Percentiles rank a stretch among this genome's conserved stretches.
phyloP scores from a whole-genome alignment of 2,797 vertebrate genomes.

The Platalea minor region DNA sequence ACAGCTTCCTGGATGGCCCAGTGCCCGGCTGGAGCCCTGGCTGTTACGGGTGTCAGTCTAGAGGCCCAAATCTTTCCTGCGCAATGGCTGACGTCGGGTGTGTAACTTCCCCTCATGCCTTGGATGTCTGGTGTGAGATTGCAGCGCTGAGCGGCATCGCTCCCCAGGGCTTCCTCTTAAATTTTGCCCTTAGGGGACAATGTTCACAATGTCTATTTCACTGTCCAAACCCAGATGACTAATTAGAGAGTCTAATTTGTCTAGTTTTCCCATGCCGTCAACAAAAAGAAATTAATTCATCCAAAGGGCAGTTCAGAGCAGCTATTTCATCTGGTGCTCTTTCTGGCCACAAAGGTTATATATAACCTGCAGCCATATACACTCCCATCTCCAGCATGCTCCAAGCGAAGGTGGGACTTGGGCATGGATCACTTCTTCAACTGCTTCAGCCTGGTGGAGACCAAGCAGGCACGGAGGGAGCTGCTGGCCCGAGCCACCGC shows the following conservation, averaged over 20 bases:
- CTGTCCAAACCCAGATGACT: neutral
- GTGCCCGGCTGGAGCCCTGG: neutral
- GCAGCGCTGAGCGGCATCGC: neutral
- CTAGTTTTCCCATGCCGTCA: neutral
- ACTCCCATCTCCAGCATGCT: neutral
- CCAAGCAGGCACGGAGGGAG: neutral
- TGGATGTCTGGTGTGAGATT: neutral
- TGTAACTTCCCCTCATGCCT: neutral
- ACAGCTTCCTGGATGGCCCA: neutral
- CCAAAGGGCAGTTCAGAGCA: neutral
- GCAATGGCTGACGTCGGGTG: rapidly evolving
- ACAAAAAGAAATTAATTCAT: neutral
- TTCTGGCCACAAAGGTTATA: neutral
- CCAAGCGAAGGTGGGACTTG: neutral
- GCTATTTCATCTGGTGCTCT: neutral
- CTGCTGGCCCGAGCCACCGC: neutral
- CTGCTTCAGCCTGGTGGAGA: neutral
- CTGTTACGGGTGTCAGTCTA: neutral
- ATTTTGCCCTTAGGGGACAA: neutral
- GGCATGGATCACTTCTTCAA: rapidly evolving
- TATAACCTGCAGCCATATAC: neutral
- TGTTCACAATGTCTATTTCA: neutral
- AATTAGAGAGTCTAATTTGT: neutral
- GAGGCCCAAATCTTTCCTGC: neutral
- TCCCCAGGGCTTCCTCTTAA: neutral